Conservation (phyloP, 2,797 vertebrate species). For the Calcarius lapponicus region DNA sequence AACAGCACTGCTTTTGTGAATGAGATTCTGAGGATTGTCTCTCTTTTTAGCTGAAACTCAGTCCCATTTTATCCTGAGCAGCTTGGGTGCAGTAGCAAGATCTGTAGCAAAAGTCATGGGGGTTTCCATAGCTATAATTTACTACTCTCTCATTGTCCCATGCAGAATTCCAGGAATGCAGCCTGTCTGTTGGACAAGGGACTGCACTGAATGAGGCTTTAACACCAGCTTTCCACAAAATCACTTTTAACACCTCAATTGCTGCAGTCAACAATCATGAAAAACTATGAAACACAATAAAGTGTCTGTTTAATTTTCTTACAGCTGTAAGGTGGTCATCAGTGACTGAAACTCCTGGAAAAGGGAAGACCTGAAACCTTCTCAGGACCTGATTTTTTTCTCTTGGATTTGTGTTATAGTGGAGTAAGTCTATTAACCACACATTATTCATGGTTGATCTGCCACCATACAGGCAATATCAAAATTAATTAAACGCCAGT, state of each 20-base stretch:
- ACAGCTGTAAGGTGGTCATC: background rate
- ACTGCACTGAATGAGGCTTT: background rate
- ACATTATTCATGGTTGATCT: conserved; percentile 13
- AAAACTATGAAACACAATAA: background rate
- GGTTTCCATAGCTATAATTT: background rate
- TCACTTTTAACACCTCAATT: background rate
- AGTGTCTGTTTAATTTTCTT: background rate
- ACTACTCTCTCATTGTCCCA: background rate
- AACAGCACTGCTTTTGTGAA: background rate
- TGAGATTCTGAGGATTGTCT: background rate
- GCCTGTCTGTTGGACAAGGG: background rate
- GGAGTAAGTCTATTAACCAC: background rate
- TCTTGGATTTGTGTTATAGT: background rate
- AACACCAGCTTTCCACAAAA: background rate
- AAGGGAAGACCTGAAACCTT: background rate
- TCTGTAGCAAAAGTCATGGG: background rate
- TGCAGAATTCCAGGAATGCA: background rate
- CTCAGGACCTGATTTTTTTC: background rate
- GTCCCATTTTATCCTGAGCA: background rate
- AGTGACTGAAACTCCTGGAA: background rate
- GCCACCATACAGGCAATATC: background rate
- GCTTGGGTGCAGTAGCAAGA: background rate
- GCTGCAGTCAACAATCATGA: background rate
- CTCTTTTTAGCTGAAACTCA: background rate
- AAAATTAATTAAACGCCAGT: conserved; percentile 8